Evolutionary conservation across 2,113 vertebrate species (phyloP).

Genomic region (Lepus timidus): DNA sequence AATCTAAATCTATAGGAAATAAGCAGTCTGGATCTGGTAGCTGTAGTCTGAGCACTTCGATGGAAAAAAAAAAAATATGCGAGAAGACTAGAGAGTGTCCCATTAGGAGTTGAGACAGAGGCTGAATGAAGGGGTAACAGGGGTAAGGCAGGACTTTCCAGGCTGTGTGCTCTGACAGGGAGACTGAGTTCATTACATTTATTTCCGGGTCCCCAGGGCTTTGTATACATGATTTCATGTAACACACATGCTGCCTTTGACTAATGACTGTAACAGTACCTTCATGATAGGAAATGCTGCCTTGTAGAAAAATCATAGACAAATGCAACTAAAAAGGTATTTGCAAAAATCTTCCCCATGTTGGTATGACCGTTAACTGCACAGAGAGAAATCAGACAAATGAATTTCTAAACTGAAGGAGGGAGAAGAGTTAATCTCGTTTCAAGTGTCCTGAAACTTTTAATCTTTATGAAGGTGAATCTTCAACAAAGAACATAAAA

Average conservation of each 20-base stretch:
- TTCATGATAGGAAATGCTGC: constrained; percentile 34
- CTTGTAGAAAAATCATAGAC: constrained; percentile 55
- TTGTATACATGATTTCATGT: neutral
- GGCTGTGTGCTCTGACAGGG: neutral
- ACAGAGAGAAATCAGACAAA: constrained; percentile 68
- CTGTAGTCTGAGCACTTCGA: constrained; percentile 50
- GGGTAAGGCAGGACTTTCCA: neutral
- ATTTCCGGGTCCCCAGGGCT: constrained; percentile 66
- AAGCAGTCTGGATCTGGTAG: neutral
- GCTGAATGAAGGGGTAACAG: neutral
- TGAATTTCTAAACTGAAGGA: constrained; percentile 62
- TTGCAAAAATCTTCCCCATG: constrained; percentile 60
- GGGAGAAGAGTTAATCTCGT: constrained; percentile 61
- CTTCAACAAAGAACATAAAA: constrained; percentile 59
- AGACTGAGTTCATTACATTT: constrained; percentile 63
- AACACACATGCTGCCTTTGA: constrained; percentile 60
- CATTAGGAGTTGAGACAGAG: neutral
- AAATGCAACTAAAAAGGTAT: constrained; percentile 57
- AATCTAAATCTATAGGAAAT: neutral
- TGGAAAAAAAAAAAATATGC: neutral
- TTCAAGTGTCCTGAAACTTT: constrained; percentile 54
- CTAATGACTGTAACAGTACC: constrained; percentile 70
- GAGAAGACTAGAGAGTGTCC: neutral
- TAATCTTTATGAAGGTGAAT: constrained; percentile 60
- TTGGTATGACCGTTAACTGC: constrained; percentile 65